Evolutionary conservation across 2,113 vertebrate genomes (phyloP), one percentile per base, ranked within the genome.

Genomic region (Dascyllus trimaculatus): DNA sequence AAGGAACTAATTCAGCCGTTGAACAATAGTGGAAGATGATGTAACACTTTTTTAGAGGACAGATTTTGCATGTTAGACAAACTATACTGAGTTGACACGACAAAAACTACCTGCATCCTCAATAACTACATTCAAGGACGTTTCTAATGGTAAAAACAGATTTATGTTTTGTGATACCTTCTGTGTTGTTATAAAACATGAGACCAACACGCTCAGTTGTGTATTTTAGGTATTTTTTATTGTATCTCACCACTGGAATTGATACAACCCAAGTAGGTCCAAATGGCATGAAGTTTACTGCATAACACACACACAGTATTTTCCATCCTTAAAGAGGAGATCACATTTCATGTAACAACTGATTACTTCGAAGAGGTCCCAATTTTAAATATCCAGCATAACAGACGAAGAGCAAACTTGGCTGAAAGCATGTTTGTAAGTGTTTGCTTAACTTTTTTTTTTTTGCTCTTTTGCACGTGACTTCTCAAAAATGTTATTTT

Each of bases 191-290:
- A 19, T 48, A 38, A 86, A 74, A 83, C 11, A 79, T 8, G 18
- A 71, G 45, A 68, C 48, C 18, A n/a, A 9, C 19, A 80, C 75
- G 61, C 32, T 53, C 18, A 18, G 1, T 53, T 54, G 13, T 65
- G 9, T 74, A 10, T 78, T 83, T 69, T 0, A 24, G 7, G 75
- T 74, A 18, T 35, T 18, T 57, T 91, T 91, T 84, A 87, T 93
- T 87, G 45, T 78, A 68, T 89, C 61, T 71, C 59, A 67, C 43
- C 67, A 71, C 73, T 80, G 74, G 52, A 87, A 75, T 73, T 79
- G 26, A 57, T 64, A 61, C 35, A 79, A 80, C 48, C 75, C 46
- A 68, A 65, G 61, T 52, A 77, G 21, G 48, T 77, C 56, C 63
- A 86, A 40, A 26, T 76, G 40, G 53, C 10, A 29, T 68, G 3